Base-by-base conservation (phyloP, 2,797 vertebrate genomes). In the Eulemur albifrons region DNA sequence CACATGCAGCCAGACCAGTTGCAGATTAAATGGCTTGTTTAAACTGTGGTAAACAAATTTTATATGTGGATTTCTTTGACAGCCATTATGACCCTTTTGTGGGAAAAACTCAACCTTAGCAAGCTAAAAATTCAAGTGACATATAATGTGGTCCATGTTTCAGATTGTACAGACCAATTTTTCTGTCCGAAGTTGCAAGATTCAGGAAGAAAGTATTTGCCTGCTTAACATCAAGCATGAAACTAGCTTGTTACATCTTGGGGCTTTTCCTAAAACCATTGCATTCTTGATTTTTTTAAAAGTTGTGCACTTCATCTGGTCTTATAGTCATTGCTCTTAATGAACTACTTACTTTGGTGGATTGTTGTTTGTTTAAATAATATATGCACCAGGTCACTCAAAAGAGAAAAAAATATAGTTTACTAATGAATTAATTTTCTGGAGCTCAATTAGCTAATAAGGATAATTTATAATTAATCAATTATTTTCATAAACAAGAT, bases 31-130 rank as follows among this genome's bases (percentile, higher is more conserved):
- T 59, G 86, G 38, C 67, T 97, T 96, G 40, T 95, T 97, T 81
- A 89, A 93, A 84, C 69, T 69, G 61, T 4, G 30, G 86, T 92
- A 85, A 96, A 90, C 93, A 94, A 73, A 85, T 79, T 90, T 97
- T 82, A 76, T 50, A 85, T 88, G 94, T 90, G 80, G 76, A 97
- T 94, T 97, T 96, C 80, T 94, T 80, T 94, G 95, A 94, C 89
- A 95, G 76, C 50, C 76, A 48, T 95, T 85, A 85, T 73, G 91
- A 89, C 57, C 75, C 40, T 89, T 93, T 86, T 86, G 83, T 94
- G 96, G 91, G 87, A 92, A 94, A 91, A 95, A 63, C 52, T 86
- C 54, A 97, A 52, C 15, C 50, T 94, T 92, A 84, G 38, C 38
- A 80, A 87, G 27, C 59, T 93, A 92, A 97, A 97, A 97, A 82